Conservation (phyloP, 2,888 invertebrate genomes). For the Chrysopilus asiliformis region DNA sequence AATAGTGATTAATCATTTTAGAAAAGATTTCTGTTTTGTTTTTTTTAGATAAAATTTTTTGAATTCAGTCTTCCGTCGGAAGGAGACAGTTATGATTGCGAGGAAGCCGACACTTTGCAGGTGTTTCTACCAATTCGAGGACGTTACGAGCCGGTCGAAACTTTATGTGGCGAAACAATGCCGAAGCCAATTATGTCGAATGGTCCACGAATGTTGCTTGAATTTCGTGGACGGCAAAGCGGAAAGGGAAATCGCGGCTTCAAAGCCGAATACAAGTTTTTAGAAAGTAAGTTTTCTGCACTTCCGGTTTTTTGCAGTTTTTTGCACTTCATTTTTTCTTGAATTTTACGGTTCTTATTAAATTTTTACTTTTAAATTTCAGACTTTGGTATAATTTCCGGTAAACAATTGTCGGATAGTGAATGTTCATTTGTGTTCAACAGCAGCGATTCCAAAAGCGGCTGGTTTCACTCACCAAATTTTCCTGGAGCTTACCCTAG, state of each 20-base stretch:
- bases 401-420: constrained; percentile 58
- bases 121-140: constrained; percentile 69
- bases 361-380: constrained; percentile 30
- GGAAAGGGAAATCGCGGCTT: constrained; percentile 73
- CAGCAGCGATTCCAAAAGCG: constrained; percentile 64
- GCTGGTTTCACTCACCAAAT: constrained; percentile 77
- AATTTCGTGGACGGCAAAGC: constrained; percentile 69
- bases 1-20: background rate
- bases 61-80: constrained; percentile 32
- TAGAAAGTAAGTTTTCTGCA: constrained; percentile 65
- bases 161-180: constrained; percentile 68
- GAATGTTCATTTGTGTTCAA: constrained; percentile 83
- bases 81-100: constrained; percentile 25
- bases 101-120: constrained; percentile 27
- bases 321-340: background rate
- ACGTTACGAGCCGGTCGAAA: constrained; percentile 72
- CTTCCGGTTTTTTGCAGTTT: no score
- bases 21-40: background rate
- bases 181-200: constrained; percentile 90
- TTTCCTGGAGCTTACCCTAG: constrained; percentile 83
- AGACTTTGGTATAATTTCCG: constrained; percentile 83
- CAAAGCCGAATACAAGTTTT: constrained; percentile 76
- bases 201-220: constrained; percentile 70
- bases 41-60: constrained; percentile 28
- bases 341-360: background rate